Conservation (phyloP, 2,888 invertebrate species). For the Epistrophe grossulariae region DNA sequence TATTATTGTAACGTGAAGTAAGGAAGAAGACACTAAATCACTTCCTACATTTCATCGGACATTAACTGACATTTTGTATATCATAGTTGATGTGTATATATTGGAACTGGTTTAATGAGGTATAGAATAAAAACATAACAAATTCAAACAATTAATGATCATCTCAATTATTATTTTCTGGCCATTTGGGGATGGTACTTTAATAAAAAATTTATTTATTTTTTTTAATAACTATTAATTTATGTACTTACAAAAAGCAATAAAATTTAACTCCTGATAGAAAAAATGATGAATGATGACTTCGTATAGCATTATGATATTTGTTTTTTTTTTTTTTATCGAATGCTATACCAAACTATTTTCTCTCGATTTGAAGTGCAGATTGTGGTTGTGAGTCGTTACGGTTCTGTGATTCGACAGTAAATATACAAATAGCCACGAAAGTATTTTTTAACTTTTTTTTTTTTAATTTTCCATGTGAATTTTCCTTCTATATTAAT, state of each 20-base stretch:
- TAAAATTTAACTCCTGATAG: neutral
- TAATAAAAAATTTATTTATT: neutral
- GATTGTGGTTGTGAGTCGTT: conserved; percentile 49
- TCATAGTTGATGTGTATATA: neutral
- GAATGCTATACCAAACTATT: conserved; percentile 18
- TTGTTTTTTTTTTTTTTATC: neutral
- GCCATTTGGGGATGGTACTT: neutral
- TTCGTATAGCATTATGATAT: neutral
- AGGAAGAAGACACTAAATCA: conserved; percentile 35
- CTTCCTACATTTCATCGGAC: conserved; percentile 53
- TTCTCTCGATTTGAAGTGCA: conserved; percentile 16
- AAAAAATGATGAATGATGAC: conserved; percentile 1
- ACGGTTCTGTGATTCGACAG: conserved; percentile 59
- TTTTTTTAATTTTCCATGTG: conserved; percentile 35
- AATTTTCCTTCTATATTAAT: conserved; percentile 48
- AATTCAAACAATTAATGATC: conserved; percentile 12
- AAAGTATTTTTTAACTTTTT: conserved; percentile 41
- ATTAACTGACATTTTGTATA: conserved; percentile 32
- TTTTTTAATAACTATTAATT: neutral
- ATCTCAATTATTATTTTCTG: neutral
- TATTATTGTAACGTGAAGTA: conserved; percentile 14
- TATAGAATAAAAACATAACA: neutral
- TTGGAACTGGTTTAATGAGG: conserved; percentile 34
- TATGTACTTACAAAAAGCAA: neutral
- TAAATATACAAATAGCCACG: conserved; percentile 25